Evolutionary conservation across 2,797 vertebrate species (phyloP).

Genomic region (Scarus forsteni): DNA sequence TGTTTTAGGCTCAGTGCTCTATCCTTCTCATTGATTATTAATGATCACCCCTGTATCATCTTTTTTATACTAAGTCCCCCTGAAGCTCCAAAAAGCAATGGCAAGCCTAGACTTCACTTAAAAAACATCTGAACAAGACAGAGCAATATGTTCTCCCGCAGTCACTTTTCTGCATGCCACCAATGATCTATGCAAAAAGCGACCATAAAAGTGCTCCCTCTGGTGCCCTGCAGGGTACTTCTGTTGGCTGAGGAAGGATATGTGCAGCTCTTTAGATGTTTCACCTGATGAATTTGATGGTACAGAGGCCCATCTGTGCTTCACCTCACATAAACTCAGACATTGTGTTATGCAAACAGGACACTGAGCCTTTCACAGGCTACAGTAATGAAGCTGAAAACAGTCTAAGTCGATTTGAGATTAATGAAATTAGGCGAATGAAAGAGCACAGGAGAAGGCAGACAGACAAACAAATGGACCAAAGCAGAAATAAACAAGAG

Average conservation of each 20-base stretch:
- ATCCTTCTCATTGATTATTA: conserved; percentile 77
- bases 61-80: conserved; percentile 56
- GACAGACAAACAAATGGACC: conserved; percentile 33
- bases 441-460: conserved; percentile 32
- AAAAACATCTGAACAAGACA: conserved; percentile 51
- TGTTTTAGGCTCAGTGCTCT: conserved; percentile 66
- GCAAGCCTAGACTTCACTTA: conserved; percentile 39
- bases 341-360: conserved; percentile 22
- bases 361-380: conserved; percentile 30
- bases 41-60: conserved; percentile 70
- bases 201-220: conserved; percentile 35
- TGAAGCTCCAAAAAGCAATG: conserved; percentile 49
- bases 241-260: conserved; percentile 25
- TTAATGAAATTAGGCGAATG: conserved; percentile 61
- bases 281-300: conserved; percentile 37
- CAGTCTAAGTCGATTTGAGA: conserved; percentile 63
- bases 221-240: conserved; percentile 23
- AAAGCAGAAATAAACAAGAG: conserved; percentile 43
- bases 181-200: conserved; percentile 59
- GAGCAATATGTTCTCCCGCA: conserved; percentile 47
- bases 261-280: conserved; percentile 18
- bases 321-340: conserved; percentile 30
- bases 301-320: conserved; percentile 19
- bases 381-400: conserved; percentile 57
- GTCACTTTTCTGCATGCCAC: conserved; percentile 41